Conservation (phyloP, 2,888 invertebrate genomes). For the Stenodema calcarata region DNA sequence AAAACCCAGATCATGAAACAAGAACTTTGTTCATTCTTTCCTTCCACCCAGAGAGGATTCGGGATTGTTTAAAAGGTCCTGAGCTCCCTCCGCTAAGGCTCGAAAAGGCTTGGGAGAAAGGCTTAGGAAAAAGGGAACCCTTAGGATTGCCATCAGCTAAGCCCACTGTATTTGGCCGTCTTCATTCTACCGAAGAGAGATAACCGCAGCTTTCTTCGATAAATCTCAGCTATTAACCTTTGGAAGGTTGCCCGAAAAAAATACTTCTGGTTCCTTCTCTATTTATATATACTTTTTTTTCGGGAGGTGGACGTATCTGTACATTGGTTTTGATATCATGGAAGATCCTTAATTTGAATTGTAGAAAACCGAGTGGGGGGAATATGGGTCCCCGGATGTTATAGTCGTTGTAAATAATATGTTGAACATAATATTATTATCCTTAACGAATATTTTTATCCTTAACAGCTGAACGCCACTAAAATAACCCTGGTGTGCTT, state of each 20-base stretch:
- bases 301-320: not conserved
- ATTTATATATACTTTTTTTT: not conserved
- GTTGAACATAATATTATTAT: too few species aligned
- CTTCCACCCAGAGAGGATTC: conserved; percentile 1
- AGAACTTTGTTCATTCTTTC: conserved; percentile 39
- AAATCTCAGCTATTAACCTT: conserved; percentile 48
- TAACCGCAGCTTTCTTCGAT: conserved; percentile 47
- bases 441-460: too few species aligned
- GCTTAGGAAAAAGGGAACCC: conserved; percentile 26
- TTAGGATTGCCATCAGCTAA: conserved; percentile 46
- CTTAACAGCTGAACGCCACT: too few species aligned
- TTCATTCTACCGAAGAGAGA: conserved; percentile 41
- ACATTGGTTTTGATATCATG: too few species aligned
- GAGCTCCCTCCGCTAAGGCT: not conserved
- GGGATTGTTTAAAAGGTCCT: conserved; percentile 42
- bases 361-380: too few species aligned
- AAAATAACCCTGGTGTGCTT: too few species aligned
- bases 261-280: not conserved
- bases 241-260: conserved; percentile 42
- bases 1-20: conserved; percentile 40
- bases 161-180: conserved; percentile 33
- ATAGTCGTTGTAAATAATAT: too few species aligned
- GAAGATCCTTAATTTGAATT: too few species aligned
- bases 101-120: conserved; percentile 16
- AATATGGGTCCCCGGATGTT: too few species aligned